phyloP scores from a whole-genome alignment of 2,888 invertebrate species.

The Ophioninae sp. region DNA sequence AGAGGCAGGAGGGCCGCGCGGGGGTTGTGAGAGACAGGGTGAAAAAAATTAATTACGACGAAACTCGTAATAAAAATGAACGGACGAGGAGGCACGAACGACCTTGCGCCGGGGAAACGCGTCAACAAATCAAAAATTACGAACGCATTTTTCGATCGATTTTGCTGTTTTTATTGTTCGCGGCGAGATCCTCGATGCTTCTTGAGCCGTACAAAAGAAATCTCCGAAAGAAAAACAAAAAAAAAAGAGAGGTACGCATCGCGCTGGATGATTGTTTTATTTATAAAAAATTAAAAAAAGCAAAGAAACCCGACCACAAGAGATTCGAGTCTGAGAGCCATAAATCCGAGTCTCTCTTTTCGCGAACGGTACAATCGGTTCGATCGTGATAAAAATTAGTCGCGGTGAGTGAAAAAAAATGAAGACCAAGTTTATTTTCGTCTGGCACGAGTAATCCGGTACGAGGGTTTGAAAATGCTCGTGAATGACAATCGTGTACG shows the following conservation, averaged over 20 bases:
- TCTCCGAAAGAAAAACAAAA: neutral
- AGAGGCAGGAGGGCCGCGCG: neutral
- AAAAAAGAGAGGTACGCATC: neutral
- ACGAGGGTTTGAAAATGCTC: conserved; percentile 55
- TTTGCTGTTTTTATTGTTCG: conserved; percentile 22
- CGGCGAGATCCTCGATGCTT: neutral
- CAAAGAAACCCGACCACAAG: neutral
- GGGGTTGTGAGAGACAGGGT: neutral
- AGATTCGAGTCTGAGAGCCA: neutral
- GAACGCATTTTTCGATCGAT: conserved; percentile 24
- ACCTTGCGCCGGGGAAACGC: conserved; percentile 11
- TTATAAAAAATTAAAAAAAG: neutral
- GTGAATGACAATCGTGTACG: conserved; percentile 69
- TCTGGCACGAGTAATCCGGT: conserved; percentile 75
- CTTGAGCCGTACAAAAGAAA: conserved; percentile 6
- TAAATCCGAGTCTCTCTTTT: neutral
- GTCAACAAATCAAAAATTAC: conserved; percentile 7
- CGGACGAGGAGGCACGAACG: conserved; percentile 1
- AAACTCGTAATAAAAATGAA: conserved; percentile 25
- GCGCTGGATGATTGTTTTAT: neutral
- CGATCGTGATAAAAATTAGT: conserved; percentile 34
- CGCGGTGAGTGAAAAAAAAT: neutral
- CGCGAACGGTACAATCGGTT: conserved; percentile 18
- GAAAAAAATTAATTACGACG: conserved; percentile 12
- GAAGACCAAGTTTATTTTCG: conserved; percentile 57